Evolutionary conservation across 2,113 vertebrate genomes (phyloP).

Genomic region (Brachypteracias leptosomus): DNA sequence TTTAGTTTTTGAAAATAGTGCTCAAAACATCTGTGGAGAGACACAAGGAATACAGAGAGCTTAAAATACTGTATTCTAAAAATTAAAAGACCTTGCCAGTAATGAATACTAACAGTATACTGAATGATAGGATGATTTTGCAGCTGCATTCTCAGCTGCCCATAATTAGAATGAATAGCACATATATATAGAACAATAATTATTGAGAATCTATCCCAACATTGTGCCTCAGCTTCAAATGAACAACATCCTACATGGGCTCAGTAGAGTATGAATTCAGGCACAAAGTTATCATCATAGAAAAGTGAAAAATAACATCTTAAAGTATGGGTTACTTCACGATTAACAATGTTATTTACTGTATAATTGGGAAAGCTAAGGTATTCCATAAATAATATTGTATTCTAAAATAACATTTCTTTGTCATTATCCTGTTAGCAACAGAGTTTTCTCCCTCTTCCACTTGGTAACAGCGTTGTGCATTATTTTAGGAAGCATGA

Average conservation of each 20-base stretch:
- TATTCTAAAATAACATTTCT: not conserved
- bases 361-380: not conserved
- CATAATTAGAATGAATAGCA: slow-evolving; percentile 15
- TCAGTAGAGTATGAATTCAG: not conserved
- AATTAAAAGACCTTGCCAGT: slow-evolving; percentile 15
- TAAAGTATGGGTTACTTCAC: not conserved
- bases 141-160: slow-evolving; percentile 46
- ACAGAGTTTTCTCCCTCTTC: not conserved
- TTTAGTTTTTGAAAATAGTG: not conserved
- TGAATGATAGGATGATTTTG: slow-evolving; percentile 7
- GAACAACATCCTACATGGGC: not conserved
- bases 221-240: not conserved
- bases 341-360: not conserved
- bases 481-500: not conserved
- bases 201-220: not conserved
- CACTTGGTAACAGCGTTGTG: not conserved
- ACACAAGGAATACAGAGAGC: not conserved
- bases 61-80: slow-evolving; percentile 45
- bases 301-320: not conserved
- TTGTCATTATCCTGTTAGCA: not conserved
- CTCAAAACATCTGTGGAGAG: slow-evolving; percentile 21
- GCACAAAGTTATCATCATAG: not conserved
- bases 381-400: not conserved
- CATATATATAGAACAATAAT: slow-evolving; percentile 25
- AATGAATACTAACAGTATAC: not conserved